Evolutionary conservation across 53 echinoderm and acorn worm species (phyloP).

Genomic region (Crossaster papposus): DNA sequence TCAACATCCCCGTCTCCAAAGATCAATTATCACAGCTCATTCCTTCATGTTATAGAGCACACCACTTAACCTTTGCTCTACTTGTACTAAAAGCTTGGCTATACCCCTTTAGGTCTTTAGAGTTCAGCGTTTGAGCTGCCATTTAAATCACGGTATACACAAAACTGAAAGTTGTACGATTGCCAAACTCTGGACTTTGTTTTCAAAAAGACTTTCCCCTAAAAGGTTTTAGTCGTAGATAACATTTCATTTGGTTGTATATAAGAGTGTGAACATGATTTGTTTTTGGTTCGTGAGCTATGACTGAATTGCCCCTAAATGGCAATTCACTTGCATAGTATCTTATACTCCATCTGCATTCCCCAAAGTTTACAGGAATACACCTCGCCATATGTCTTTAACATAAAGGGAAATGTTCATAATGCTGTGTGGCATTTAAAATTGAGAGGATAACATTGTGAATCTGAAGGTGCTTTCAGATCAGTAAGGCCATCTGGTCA

Average conservation of each 20-base stretch:
- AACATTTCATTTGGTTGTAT: too few relatives aligned
- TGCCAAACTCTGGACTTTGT: background rate
- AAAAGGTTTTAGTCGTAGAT: too few relatives aligned
- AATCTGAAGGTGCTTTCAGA: background rate
- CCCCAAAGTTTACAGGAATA: too few relatives aligned
- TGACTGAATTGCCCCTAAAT: too few relatives aligned
- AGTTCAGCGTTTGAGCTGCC: background rate
- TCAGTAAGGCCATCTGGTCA: background rate
- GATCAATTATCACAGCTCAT: constrained; percentile 7
- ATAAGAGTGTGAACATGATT: too few relatives aligned
- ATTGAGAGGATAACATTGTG: background rate
- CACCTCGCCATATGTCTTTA: too few relatives aligned
- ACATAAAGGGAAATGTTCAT: too few relatives aligned
- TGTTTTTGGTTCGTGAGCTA: too few relatives aligned
- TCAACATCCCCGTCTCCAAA: background rate
- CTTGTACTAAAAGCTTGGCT: background rate
- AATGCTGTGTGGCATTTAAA: too few relatives aligned
- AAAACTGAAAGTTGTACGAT: background rate
- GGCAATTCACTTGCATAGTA: too few relatives aligned
- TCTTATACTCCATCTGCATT: too few relatives aligned
- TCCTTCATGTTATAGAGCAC: constrained; percentile 7
- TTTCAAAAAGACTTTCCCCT: too few relatives aligned
- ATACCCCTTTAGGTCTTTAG: background rate
- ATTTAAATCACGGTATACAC: background rate
- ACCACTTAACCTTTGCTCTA: constrained; percentile 13